Evolutionary conservation across 2,888 invertebrate genomes (phyloP), one percentile per base, ranked within the genome.

Genomic region (Hyposoter dolosus): DNA sequence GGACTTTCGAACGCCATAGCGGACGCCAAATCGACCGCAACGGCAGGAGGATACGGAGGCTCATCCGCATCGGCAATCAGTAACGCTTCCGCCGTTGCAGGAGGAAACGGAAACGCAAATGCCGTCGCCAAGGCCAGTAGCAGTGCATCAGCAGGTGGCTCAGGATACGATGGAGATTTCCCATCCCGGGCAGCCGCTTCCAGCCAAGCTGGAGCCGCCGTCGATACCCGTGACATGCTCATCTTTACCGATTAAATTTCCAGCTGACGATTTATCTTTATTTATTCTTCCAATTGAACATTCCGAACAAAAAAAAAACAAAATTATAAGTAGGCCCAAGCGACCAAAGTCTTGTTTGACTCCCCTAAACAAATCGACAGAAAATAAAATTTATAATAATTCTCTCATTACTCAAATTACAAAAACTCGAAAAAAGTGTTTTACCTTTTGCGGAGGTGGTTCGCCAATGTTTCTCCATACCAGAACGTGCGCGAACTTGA

Each of bases 181-280:
- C 87, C 80, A 35, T 84, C 90, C n/a, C 90, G 89, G 60, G 89
- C 90, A 60, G 90, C 90, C 0, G 90, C 92, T 0, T 88, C 89
- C 43, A 90, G 90, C 40, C 83, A 89, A 1, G 92, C 92, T 1
- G 78, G 88, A 1, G 89, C 90, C 2, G 63, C 78, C 4, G 77
- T 81, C 15, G 84, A 92, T 60, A 90, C 92, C 9, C 83, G 83
- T 4, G 89, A 90, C 43, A 90, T 88, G 90, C 88, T 93, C 75
- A 82, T 93, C 63, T 92, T 93, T 85, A 87, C 71, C 66, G 83
- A 89, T 75, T 89, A 88, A 83, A 50, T 65, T 35, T 10, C 23
- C 40, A 7, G 28, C 56, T 12, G 17, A 47, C 60, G 15, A 75
- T 53, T 65, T n/a, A 35, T 32, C 45, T 17, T 0, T 60, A 74